phyloP scores from a whole-genome alignment of 2,113 vertebrate species.

The Budorcas taxicolor region DNA sequence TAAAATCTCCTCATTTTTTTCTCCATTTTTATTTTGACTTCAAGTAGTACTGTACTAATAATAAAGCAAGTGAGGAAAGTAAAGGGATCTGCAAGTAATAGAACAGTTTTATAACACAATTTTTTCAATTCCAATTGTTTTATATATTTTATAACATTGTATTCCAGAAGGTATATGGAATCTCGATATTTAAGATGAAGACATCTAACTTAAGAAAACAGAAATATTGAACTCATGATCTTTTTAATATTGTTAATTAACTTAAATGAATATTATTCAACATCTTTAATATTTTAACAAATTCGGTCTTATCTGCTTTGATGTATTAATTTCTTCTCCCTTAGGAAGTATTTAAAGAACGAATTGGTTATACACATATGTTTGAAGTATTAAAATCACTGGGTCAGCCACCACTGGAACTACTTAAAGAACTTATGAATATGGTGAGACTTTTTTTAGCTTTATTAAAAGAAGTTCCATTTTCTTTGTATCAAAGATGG shows the following conservation, averaged over 20 bases:
- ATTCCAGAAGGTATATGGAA: background rate
- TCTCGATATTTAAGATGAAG: conserved; percentile 2
- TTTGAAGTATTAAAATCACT: conserved; percentile 94
- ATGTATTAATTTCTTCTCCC: conserved; percentile 48
- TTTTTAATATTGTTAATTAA: conserved; percentile 20
- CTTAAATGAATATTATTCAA: background rate
- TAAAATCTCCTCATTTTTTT: background rate
- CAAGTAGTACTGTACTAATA: background rate
- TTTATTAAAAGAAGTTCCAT: background rate
- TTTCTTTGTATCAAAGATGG: background rate
- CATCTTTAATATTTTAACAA: conserved; percentile 5
- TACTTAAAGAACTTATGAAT: conserved; percentile 98
- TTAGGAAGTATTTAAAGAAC: conserved; percentile 98
- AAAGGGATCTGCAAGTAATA: conserved; percentile 13
- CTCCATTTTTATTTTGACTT: conserved; percentile 17
- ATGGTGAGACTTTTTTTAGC: conserved; percentile 86
- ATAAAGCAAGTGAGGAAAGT: background rate
- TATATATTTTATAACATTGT: background rate
- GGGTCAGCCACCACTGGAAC: conserved; percentile 90
- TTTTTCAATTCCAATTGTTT: background rate
- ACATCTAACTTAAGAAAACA: background rate
- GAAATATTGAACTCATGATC: conserved; percentile 4
- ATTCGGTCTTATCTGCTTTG: conserved; percentile 8
- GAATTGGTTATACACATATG: conserved; percentile 96
- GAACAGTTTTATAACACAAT: conserved; percentile 2